These are phyloP conservation scores for Drosophila hamatofila DNA, from an alignment of 2,888 invertebrate species.

Conservation along the genomic window DNA sequence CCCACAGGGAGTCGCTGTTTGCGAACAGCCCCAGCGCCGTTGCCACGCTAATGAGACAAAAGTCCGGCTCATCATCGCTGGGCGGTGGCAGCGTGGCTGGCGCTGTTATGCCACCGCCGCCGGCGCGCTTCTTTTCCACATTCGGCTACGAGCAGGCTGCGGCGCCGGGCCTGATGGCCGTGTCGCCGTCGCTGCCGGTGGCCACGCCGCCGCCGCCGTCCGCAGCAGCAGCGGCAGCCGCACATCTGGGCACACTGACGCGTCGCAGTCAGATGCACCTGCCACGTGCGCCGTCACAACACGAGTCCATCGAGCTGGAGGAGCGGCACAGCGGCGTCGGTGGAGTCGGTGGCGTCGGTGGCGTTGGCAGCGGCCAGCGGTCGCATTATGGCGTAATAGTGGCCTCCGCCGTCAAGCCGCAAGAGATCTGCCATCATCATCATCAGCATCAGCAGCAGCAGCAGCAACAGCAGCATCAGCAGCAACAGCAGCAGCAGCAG, in stretches of 20 bases:
- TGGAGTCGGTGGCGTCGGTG: slow-evolving; percentile 40
- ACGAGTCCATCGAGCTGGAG: slow-evolving; percentile 83
- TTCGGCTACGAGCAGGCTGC: slow-evolving; percentile 84
- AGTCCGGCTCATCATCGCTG: slow-evolving; percentile 83
- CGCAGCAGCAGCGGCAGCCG: slow-evolving; percentile 21
- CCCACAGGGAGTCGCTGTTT: slow-evolving; percentile 84
- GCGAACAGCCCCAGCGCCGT: slow-evolving; percentile 72
- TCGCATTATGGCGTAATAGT: slow-evolving; percentile 68
- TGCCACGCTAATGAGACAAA: slow-evolving; percentile 80
- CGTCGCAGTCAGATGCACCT: slow-evolving; percentile 72
- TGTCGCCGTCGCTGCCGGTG: slow-evolving; percentile 56
- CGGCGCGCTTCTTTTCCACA: slow-evolving; percentile 84
- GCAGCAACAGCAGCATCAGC: slow-evolving; percentile 82
- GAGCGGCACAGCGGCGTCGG: slow-evolving; percentile 72
- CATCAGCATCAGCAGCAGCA: slow-evolving; percentile 83
- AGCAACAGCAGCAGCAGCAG: slow-evolving; percentile 76
- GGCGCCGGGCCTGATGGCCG: slow-evolving; percentile 47
- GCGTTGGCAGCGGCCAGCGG: slow-evolving; percentile 45
- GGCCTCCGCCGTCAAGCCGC: slow-evolving; percentile 61
- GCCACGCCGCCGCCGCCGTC: slow-evolving; percentile 53
- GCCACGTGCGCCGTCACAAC: slow-evolving; percentile 59
- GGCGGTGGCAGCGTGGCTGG: slow-evolving; percentile 68
- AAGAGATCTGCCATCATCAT: slow-evolving; percentile 83
- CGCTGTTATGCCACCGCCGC: slow-evolving; percentile 66
- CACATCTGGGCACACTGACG: slow-evolving; percentile 63